phyloP scores from a whole-genome alignment of 2,113 vertebrate species.

The Dromas ardeola region DNA sequence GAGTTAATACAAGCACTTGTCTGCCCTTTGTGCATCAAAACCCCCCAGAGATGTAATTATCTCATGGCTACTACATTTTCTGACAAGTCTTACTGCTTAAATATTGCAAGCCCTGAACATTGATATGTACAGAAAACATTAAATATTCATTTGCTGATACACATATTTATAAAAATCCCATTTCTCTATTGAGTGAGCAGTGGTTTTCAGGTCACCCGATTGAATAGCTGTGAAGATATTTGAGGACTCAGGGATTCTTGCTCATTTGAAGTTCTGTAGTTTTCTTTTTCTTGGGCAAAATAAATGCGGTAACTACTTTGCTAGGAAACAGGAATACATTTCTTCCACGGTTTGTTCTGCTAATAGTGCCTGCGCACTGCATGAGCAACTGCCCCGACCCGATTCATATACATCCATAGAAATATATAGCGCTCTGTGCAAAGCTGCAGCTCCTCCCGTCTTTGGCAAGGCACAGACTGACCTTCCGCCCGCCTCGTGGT shows the following conservation, averaged over 20 bases:
- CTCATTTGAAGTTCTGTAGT: background rate
- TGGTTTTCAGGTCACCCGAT: slow-evolving; percentile 34
- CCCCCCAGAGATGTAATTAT: slow-evolving; percentile 43
- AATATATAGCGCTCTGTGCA: background rate
- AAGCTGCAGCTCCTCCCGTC: background rate
- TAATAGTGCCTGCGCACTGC: background rate
- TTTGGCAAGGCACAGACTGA: background rate
- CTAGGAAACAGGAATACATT: background rate
- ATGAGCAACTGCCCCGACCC: rapidly evolving
- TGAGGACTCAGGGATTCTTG: background rate
- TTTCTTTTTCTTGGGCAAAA: background rate
- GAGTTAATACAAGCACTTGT: background rate
- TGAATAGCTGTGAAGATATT: background rate
- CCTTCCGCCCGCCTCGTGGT: rapidly evolving
- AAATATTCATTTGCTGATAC: slow-evolving; percentile 66
- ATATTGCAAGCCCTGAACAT: slow-evolving; percentile 22
- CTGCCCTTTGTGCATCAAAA: background rate
- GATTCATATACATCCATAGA: background rate
- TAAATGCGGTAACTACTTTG: background rate
- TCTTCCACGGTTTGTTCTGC: background rate
- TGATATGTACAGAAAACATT: slow-evolving; percentile 24
- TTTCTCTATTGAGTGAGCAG: background rate
- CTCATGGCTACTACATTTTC: slow-evolving; percentile 10
- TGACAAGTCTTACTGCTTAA: slow-evolving; percentile 41
- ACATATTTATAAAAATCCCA: background rate